These are phyloP conservation scores for Drosophila persimilis DNA, from an alignment of 1,140 invertebrate species.

Conservation along the genomic window DNA sequence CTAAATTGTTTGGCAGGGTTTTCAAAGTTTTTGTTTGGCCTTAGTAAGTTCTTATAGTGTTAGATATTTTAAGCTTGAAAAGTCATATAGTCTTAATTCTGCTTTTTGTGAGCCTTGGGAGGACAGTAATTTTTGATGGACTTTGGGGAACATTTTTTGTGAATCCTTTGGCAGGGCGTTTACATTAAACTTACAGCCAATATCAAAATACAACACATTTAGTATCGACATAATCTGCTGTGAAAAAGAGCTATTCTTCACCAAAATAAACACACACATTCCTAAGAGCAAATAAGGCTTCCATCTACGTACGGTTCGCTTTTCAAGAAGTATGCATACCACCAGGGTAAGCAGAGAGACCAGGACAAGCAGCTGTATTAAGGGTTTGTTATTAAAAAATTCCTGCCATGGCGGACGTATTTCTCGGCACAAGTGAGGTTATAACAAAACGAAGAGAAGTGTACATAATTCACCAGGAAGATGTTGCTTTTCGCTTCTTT, in stretches of 20 bases:
- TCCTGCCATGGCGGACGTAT: slow-evolving; percentile 32
- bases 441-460: slow-evolving; percentile 1
- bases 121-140: too few species aligned
- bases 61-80: not conserved
- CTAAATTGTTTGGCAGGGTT: slow-evolving; percentile 8
- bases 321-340: slow-evolving; percentile 2
- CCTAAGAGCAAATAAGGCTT: not conserved
- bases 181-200: too few species aligned
- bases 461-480: slow-evolving; percentile 35
- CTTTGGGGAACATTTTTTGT: too few species aligned
- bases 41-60: too few species aligned
- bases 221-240: too few species aligned
- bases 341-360: too few species aligned
- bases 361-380: slow-evolving; percentile 23
- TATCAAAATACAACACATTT: too few species aligned
- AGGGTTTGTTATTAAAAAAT: slow-evolving; percentile 55
- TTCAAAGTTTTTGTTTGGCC: not conserved
- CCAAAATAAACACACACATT: too few species aligned
- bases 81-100: too few species aligned
- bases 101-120: too few species aligned
- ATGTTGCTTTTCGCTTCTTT: slow-evolving; percentile 16
- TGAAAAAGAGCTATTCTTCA: too few species aligned
- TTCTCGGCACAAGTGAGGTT: slow-evolving; percentile 4
- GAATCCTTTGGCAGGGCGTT: too few species aligned
- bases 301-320: not conserved